Conservation (phyloP, 1,140 invertebrate genomes). For the Leguminivora glycinivorella region DNA sequence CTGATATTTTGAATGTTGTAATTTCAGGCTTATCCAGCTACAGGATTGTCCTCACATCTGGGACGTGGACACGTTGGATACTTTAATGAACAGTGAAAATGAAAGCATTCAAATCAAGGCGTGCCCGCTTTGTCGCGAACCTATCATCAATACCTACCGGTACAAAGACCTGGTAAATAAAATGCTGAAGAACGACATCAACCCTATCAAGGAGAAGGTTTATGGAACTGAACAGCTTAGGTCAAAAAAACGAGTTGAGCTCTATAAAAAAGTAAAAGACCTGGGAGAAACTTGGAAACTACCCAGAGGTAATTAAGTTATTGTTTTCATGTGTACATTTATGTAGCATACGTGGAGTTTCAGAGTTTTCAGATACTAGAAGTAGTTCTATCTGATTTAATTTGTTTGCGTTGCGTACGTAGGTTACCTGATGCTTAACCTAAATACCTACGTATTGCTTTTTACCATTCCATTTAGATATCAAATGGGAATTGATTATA, state of each 20-base stretch:
- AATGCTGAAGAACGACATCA: conserved; percentile 76
- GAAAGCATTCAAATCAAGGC: conserved; percentile 77
- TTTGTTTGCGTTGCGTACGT: too few species aligned
- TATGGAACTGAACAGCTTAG: conserved; percentile 58
- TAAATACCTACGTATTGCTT: too few species aligned
- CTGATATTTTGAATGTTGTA: not conserved
- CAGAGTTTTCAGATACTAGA: too few species aligned
- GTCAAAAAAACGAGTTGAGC: conserved; percentile 34
- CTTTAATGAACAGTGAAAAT: conserved; percentile 71
- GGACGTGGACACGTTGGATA: conserved; percentile 80
- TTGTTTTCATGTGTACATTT: too few species aligned
- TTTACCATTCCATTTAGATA: too few species aligned
- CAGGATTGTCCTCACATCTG: conserved; percentile 83
- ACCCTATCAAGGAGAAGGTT: conserved; percentile 78
- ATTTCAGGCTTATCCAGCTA: conserved; percentile 80
- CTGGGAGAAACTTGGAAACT: not conserved
- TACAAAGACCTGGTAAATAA: conserved; percentile 82
- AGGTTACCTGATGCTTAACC: too few species aligned
- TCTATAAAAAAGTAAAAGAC: conserved; percentile 24
- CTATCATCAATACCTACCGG: conserved; percentile 81
- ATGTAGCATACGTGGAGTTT: too few species aligned
- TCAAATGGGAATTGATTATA: too few species aligned
- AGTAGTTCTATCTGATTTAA: too few species aligned
- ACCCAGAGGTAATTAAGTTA: too few species aligned
- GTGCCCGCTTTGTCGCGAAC: conserved; percentile 83